phyloP scores from a whole-genome alignment of 2,888 invertebrate genomes.

The Strigamia crassipes region DNA sequence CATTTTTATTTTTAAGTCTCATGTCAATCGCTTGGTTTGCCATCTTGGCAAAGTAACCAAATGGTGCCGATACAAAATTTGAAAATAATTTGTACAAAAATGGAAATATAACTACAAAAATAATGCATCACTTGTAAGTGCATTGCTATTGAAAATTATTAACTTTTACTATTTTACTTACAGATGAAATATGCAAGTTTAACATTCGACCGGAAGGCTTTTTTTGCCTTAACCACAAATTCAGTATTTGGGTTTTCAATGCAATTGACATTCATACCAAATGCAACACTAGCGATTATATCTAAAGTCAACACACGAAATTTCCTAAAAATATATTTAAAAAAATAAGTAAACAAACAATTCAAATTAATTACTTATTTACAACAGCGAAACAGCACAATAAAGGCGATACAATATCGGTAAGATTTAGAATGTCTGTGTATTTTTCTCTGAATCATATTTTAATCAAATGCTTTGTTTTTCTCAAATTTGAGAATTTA shows the following conservation, averaged over 20 bases:
- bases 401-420: too few species aligned
- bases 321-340: too few species aligned
- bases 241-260: constrained; percentile 20
- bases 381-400: too few species aligned
- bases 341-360: too few species aligned
- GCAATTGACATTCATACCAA: constrained; percentile 1
- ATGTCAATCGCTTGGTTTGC: constrained; percentile 1
- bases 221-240: constrained; percentile 2
- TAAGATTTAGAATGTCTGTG: too few species aligned
- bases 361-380: too few species aligned
- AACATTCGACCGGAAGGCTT: neutral
- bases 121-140: too few species aligned
- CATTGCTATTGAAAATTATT: too few species aligned
- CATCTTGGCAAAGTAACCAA: neutral
- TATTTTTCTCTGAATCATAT: too few species aligned
- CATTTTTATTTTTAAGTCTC: constrained; percentile 12
- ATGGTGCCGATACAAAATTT: neutral
- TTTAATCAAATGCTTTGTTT: too few species aligned
- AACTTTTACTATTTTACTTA: neutral
- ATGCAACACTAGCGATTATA: constrained; percentile 29
- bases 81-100: neutral
- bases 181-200: neutral
- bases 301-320: neutral
- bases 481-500: too few species aligned
- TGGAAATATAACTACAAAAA: neutral